Evolutionary conservation across 2,888 invertebrate genomes (phyloP), one percentile per base, ranked within the genome.

Genomic region (Dryococelus australis): DNA sequence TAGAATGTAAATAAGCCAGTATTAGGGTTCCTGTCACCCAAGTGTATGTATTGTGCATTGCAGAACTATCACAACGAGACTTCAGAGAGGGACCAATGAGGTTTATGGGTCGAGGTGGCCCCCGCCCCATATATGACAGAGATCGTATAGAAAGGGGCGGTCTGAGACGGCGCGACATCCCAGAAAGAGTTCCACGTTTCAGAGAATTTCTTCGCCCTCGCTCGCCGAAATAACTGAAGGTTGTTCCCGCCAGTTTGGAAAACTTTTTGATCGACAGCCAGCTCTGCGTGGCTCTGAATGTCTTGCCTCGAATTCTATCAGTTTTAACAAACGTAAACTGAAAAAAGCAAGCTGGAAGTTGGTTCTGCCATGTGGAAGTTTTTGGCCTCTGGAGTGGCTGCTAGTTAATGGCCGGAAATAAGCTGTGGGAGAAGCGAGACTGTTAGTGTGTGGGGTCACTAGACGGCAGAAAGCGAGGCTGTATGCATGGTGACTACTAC

Each of bases 191-290:
- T 87, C 91, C 92, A 84, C 92, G 92, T 87, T 90, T 92, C 89
- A 92, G 92, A 88, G 93, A 92, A 88, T 92, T 91, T 89, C 92
- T 92, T 47, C 90, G 92, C 12, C 91, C 92, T 85, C 92, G 92
- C 87, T 92, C 92, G 87, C 92, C 92, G 91, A 94, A 91, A 93
- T 92, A 92, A 92, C 92, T 80, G 86, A 10, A 27, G 65, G n/a
- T n/a, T 16, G n/a, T 65, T 8, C n/a, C 65, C 8, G 65, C 24
- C 65, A 24, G 13, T 8, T 24, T 20, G n/a, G 65, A 6, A 47
- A 10, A 47, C 16, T 47, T 10, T 47, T 47, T 16, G 47, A 47
- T 6, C 65, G n/a, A 24, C 65, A 20, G 65, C 1, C 65, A n/a
- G 65, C n/a, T n/a, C n/a, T 10, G 65, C 65, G 65, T 65, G 65